phyloP scores from a whole-genome alignment of 2,888 invertebrate species.

The Drosophila testacea region DNA sequence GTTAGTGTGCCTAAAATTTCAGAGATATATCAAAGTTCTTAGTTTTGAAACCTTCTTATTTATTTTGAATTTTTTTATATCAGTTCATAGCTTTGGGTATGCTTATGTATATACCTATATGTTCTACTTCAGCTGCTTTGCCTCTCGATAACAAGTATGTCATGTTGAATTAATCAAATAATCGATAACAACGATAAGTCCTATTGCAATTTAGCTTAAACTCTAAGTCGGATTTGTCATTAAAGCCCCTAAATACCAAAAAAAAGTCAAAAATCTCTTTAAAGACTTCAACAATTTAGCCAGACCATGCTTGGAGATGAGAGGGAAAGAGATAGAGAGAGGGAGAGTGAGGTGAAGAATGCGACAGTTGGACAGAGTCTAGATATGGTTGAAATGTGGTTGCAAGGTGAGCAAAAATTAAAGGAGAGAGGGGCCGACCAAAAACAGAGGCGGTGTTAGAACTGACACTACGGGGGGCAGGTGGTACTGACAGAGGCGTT shows the following conservation, averaged over 20 bases:
- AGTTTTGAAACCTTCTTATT: too few species aligned
- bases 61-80: too few species aligned
- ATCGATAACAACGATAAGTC: neutral
- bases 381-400: neutral
- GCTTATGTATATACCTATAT: too few species aligned
- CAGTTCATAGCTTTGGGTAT: too few species aligned
- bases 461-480: neutral
- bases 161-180: neutral
- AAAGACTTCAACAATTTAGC: slow-evolving; percentile 20
- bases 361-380: slow-evolving; percentile 13
- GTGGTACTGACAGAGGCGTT: neutral
- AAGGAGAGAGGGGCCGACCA: neutral
- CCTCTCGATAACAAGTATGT: too few species aligned
- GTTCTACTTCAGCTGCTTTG: too few species aligned
- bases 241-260: neutral
- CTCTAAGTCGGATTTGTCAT: neutral
- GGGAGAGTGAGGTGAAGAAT: neutral
- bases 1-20: too few species aligned
- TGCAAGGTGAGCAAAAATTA: slow-evolving; percentile 8
- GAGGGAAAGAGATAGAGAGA: too few species aligned
- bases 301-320: neutral
- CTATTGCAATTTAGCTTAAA: neutral
- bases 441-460: neutral
- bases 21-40: too few species aligned
- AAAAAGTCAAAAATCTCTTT: slow-evolving; percentile 27